A percentile compares a stretch with the other conserved stretches of the same genome.
Conservation (phyloP, 2,113 vertebrate genomes). For the Menidia beryllina region DNA sequence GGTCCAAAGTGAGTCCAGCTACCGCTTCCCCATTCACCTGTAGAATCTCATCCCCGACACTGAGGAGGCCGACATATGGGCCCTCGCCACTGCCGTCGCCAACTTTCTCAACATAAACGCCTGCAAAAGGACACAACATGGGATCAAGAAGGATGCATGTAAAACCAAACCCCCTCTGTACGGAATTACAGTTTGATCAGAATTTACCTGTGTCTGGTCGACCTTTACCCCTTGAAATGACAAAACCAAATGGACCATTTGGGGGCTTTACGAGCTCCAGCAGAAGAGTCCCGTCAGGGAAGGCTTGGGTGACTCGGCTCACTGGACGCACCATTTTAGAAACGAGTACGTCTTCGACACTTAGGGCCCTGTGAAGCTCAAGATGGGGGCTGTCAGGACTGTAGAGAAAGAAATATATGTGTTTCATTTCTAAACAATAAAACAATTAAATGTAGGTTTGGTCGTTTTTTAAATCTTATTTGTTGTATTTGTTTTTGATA, state of each 20-base stretch:
- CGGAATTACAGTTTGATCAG: neutral
- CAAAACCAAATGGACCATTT: conserved; percentile 88
- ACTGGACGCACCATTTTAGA: conserved; percentile 80
- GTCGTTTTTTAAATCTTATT: neutral
- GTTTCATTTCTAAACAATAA: too few species aligned
- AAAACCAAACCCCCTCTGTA: neutral
- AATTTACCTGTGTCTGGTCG: conserved; percentile 89
- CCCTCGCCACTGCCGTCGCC: conserved; percentile 84
- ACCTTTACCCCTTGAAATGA: conserved; percentile 89
- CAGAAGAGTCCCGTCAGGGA: conserved; percentile 89
- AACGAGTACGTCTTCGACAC: conserved; percentile 84
- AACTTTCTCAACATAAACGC: conserved; percentile 93
- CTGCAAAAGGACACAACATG: conserved; percentile 63
- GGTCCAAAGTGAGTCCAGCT: conserved; percentile 85
- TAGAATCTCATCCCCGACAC: conserved; percentile 92
- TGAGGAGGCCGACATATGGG: conserved; percentile 89
- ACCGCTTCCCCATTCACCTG: conserved; percentile 91
- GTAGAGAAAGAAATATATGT: conserved; percentile 10
- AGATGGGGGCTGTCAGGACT: conserved; percentile 71
- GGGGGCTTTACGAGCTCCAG: conserved; percentile 88
- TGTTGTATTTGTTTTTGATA: neutral
- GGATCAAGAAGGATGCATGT: neutral
- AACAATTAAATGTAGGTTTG: too few species aligned
- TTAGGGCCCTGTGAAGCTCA: conserved; percentile 80
- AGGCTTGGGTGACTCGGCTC: conserved; percentile 87